These are phyloP conservation scores for Salvelinus namaycush DNA, from an alignment of 2,113 vertebrate species.

Conservation along the genomic window DNA sequence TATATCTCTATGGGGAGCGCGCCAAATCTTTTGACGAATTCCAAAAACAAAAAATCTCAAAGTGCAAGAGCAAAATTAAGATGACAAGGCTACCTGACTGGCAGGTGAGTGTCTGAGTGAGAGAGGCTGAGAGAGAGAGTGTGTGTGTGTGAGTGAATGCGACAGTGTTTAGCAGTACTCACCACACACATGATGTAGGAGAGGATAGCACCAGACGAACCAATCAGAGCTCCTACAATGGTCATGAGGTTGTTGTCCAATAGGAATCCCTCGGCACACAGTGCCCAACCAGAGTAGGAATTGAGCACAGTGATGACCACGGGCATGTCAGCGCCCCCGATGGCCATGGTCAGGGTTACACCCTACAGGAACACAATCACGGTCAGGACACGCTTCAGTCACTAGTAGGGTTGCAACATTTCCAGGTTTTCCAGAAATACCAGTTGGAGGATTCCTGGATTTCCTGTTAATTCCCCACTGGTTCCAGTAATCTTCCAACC, in stretches of 20 bases:
- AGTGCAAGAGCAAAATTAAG: too few relatives aligned
- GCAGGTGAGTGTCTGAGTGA: too few relatives aligned
- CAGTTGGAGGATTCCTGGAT: too few relatives aligned
- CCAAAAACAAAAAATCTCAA: neutral
- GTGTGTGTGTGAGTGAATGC: too few relatives aligned
- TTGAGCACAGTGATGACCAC: constrained; percentile 82
- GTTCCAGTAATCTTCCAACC: too few relatives aligned
- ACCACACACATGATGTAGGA: constrained; percentile 86
- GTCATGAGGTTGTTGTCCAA: constrained; percentile 81
- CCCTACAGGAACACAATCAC: constrained; percentile 58
- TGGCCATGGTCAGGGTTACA: constrained; percentile 78
- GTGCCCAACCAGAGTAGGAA: constrained; percentile 82
- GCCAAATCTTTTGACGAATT: neutral
- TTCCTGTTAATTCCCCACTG: too few relatives aligned
- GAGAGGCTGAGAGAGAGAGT: neutral
- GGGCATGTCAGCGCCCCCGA: constrained; percentile 82
- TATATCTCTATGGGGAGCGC: neutral
- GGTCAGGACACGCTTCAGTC: neutral
- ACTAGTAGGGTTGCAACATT: too few relatives aligned
- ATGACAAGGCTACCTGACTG: too few relatives aligned
- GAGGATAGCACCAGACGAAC: constrained; percentile 80
- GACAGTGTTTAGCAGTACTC: constrained; percentile 42
- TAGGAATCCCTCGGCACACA: constrained; percentile 79
- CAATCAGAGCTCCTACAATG: constrained; percentile 80
- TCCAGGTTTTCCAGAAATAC: too few relatives aligned